Evolutionary conservation across 1,140 invertebrate genomes (phyloP).

Genomic region (Metopolophium dirhodum): DNA sequence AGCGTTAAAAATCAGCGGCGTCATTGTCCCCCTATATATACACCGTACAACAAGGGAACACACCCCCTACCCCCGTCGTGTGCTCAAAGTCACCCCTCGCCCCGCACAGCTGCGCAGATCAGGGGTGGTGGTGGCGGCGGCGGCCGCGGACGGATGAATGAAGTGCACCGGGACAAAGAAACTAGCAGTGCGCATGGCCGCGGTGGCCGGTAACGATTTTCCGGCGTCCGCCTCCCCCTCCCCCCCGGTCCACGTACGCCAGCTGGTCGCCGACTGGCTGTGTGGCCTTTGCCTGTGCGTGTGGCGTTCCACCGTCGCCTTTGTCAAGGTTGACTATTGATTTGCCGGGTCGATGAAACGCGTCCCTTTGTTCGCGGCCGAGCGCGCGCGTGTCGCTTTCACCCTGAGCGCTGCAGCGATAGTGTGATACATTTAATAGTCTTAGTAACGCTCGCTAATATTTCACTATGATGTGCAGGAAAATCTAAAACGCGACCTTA

Average conservation of each 20-base stretch:
- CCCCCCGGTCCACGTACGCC: neutral
- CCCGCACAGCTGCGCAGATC: neutral
- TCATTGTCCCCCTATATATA: neutral
- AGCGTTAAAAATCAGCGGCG: slow-evolving; percentile 47
- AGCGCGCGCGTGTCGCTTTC: neutral
- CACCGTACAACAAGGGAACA: too few species aligned
- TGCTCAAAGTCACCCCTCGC: neutral
- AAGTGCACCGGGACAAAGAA: slow-evolving; percentile 56
- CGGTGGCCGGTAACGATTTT: slow-evolving; percentile 46
- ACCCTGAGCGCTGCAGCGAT: neutral
- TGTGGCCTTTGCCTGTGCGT: neutral
- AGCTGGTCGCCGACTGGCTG: slow-evolving; percentile 22
- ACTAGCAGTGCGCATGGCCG: slow-evolving; percentile 42
- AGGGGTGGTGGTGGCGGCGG: neutral
- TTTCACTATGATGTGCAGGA: neutral
- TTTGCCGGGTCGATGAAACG: neutral
- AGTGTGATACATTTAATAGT: too few species aligned
- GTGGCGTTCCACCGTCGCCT: slow-evolving; percentile 24
- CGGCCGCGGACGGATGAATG: slow-evolving; percentile 45
- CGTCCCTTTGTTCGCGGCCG: slow-evolving; percentile 26
- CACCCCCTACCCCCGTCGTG: neutral
- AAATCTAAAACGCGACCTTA: neutral
- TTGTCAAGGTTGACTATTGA: slow-evolving; percentile 48
- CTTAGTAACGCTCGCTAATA: neutral
- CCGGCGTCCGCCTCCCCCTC: neutral